phyloP scores from a whole-genome alignment of 2,888 invertebrate genomes.

The Scotopteryx bipunctaria region DNA sequence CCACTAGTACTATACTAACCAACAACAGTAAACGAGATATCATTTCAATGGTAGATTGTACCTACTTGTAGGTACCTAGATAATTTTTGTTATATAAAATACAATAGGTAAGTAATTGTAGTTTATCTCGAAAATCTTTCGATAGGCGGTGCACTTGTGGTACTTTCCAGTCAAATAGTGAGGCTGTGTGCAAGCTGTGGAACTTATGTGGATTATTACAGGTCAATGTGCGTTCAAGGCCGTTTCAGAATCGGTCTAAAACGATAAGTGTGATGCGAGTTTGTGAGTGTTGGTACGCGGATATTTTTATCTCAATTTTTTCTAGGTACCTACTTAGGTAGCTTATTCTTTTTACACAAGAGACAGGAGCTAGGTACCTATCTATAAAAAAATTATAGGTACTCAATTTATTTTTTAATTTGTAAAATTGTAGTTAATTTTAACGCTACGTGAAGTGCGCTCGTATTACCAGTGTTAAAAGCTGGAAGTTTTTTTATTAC shows the following conservation, averaged over 20 bases:
- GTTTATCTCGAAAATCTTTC: conserved; percentile 11
- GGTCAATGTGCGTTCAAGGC: conserved; percentile 24
- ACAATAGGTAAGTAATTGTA: conserved; percentile 11
- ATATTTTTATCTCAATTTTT: neutral
- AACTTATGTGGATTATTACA: neutral
- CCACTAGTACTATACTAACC: conserved; percentile 43
- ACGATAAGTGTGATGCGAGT: neutral
- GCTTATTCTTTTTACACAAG: too few relatives aligned
- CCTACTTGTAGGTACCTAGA: neutral
- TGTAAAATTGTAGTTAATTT: too few relatives aligned
- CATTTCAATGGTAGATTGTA: conserved; percentile 11
- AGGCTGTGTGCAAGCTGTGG: neutral
- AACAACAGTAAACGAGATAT: conserved; percentile 31
- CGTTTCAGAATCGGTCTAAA: conserved; percentile 1
- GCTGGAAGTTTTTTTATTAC: too few relatives aligned
- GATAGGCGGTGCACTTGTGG: conserved; percentile 6
- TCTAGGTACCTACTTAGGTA: too few relatives aligned
- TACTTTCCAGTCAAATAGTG: neutral
- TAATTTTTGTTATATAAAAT: neutral
- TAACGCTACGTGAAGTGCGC: too few relatives aligned
- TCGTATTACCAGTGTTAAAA: too few relatives aligned
- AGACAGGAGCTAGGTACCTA: too few relatives aligned
- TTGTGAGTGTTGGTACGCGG: neutral
- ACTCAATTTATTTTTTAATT: too few relatives aligned
- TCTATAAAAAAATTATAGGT: too few relatives aligned